These are phyloP conservation scores for Smittia aterrima DNA, from an alignment of 2,888 invertebrate genomes.

Conservation along the genomic window DNA sequence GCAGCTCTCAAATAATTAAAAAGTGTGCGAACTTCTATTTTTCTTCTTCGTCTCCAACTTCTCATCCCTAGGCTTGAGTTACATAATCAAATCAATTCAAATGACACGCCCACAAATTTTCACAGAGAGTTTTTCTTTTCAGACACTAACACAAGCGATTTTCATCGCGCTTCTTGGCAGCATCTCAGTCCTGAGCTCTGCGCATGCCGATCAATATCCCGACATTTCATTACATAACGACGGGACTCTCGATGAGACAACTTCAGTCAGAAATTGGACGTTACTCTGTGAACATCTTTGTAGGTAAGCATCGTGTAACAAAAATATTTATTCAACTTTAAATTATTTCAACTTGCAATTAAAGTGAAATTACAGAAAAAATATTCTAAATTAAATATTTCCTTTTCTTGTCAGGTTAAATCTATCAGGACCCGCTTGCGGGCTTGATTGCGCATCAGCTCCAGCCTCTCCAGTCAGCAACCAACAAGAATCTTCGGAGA, in stretches of 20 bases:
- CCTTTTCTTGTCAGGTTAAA: constrained; percentile 40
- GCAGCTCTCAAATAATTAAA: not conserved
- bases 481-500: not conserved
- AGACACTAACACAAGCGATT: constrained; percentile 17
- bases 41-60: not conserved
- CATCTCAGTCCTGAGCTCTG: not conserved
- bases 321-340: no score
- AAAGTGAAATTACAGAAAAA: not conserved
- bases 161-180: not conserved
- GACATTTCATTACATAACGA: constrained; percentile 35
- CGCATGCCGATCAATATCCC: constrained; percentile 30
- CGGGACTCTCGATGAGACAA: constrained; percentile 42
- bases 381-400: no score
- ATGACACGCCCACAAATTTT: constrained; percentile 29
- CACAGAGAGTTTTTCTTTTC: not conserved
- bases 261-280: constrained; percentile 55
- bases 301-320: no score
- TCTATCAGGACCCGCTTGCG: constrained; percentile 50
- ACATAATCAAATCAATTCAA: not conserved
- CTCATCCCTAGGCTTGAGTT: not conserved
- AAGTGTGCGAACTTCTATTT: not conserved
- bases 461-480: not conserved
- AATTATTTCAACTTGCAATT: not conserved
- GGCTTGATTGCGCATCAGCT: constrained; percentile 42
- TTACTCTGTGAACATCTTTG: constrained; percentile 55